These are phyloP conservation scores for Urocitellus parryii DNA, from an alignment of 2,113 vertebrate genomes.

Conservation along the genomic window DNA sequence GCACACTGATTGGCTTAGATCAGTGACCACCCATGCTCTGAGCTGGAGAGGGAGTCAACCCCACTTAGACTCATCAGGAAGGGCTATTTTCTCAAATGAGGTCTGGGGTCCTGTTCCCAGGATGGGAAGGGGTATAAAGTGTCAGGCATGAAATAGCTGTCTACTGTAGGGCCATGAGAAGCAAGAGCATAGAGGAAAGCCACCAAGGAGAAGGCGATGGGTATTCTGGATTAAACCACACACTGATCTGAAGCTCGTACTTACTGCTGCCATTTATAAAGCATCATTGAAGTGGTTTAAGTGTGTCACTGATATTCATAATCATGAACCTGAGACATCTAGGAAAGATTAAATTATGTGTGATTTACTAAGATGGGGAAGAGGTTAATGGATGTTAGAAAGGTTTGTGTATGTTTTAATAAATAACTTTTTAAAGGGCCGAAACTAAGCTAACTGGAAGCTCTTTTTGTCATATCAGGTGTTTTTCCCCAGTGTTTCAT, in stretches of 20 bases:
- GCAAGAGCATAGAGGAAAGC: background rate
- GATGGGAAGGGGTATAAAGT: background rate
- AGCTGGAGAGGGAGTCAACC: background rate
- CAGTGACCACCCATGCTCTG: background rate
- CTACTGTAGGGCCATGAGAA: background rate
- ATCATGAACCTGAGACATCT: background rate
- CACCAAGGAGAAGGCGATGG: background rate
- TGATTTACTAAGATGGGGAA: background rate
- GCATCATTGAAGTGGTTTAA: background rate
- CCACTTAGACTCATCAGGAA: background rate
- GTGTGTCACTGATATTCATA: background rate
- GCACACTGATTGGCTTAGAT: background rate
- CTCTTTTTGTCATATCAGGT: background rate
- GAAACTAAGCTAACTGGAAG: background rate
- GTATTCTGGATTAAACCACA: background rate
- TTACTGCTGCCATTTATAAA: background rate
- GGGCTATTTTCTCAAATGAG: background rate
- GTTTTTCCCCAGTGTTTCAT: background rate
- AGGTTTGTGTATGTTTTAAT: background rate
- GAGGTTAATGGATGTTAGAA: conserved; percentile 29
- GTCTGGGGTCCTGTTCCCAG: background rate
- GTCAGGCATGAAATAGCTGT: background rate
- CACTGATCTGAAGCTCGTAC: background rate
- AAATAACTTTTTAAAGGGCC: background rate
- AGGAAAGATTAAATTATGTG: background rate